Conservation (phyloP, 1,140 invertebrate genomes). For the Drosophila malerkotliana region DNA sequence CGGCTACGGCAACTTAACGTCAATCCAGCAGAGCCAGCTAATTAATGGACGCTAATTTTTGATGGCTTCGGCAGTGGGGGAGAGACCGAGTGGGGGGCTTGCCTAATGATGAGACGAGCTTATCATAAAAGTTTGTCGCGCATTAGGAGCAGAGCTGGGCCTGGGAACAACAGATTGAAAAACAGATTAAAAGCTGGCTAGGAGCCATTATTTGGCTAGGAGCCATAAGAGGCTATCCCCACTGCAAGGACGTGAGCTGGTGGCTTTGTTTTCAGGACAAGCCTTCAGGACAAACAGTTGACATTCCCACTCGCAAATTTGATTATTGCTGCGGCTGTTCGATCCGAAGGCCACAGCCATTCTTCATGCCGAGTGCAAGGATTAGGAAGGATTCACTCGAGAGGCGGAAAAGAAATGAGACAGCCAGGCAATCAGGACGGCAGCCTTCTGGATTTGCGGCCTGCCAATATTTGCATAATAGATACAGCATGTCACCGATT, state of each 20-base stretch:
- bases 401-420: not conserved
- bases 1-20: slow-evolving; percentile 65
- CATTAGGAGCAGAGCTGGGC: slow-evolving; percentile 48
- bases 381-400: slow-evolving; percentile 19
- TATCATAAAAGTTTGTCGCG: slow-evolving; percentile 62
- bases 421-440: slow-evolving; percentile 47
- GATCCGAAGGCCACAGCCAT: not conserved
- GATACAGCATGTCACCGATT: slow-evolving; percentile 72
- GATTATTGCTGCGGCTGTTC: not conserved
- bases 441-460: slow-evolving; percentile 62
- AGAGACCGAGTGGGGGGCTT: not conserved
- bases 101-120: slow-evolving; percentile 20
- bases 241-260: not conserved
- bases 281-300: not conserved
- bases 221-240: too few relatives aligned
- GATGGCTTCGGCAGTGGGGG: slow-evolving; percentile 27
- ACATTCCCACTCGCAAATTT: not conserved
- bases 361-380: not conserved
- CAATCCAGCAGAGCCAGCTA: slow-evolving; percentile 67
- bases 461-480: slow-evolving; percentile 79
- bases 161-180: slow-evolving; percentile 12
- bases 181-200: slow-evolving; percentile 1
- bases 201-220: too few relatives aligned
- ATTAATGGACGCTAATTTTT: slow-evolving; percentile 77
- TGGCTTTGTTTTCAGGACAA: not conserved